phyloP scores from a whole-genome alignment of 2,113 vertebrate genomes.

The Ciconia stormi region DNA sequence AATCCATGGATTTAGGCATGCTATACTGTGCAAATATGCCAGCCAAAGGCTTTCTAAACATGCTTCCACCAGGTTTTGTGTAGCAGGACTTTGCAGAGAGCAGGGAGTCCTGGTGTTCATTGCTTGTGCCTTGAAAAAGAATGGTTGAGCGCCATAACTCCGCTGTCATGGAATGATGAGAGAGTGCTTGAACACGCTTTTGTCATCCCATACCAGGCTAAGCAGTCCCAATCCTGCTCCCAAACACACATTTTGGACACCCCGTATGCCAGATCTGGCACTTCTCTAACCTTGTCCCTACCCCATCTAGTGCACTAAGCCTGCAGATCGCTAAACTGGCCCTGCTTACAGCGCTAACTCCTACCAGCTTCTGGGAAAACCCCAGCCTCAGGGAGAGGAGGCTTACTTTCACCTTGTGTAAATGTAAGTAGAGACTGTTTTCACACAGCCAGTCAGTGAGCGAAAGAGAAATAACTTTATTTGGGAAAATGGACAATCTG shows the following conservation, averaged over 20 bases:
- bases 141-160: neutral
- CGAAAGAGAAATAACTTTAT: neutral
- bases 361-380: neutral
- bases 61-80: neutral
- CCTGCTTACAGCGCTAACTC: neutral
- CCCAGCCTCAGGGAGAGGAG: neutral
- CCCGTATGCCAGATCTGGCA: rapidly evolving
- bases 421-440: neutral
- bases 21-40: neutral
- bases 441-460: neutral
- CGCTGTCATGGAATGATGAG: neutral
- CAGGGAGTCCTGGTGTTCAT: neutral
- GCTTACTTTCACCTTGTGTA: neutral
- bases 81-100: neutral
- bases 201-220: neutral
- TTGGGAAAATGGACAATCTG: neutral
- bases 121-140: neutral
- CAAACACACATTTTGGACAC: neutral
- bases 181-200: neutral
- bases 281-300: neutral
- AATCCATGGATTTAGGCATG: neutral
- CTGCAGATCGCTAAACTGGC: neutral
- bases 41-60: neutral
- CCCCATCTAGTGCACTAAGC: neutral
- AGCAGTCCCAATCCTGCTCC: neutral